Evolutionary conservation across 2,888 invertebrate genomes (phyloP).

Genomic region (Ichneumon xanthorius): DNA sequence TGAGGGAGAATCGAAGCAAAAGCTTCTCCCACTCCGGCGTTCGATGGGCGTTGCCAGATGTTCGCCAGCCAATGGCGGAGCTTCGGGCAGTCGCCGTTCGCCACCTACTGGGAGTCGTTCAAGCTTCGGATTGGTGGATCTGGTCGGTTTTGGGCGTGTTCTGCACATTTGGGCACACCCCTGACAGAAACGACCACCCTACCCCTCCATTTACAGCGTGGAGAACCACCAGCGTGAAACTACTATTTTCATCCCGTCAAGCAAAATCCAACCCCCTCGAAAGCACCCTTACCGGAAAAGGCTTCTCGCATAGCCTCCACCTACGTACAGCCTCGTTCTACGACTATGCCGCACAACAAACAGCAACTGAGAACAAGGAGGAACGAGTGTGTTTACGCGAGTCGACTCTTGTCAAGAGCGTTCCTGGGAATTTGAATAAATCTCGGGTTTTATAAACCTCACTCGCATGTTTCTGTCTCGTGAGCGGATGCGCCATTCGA

Average conservation of each 20-base stretch:
- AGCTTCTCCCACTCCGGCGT: conserved; percentile 82
- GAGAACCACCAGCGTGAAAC: conserved; percentile 77
- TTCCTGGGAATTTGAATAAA: conserved; percentile 83
- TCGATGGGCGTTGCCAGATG: conserved; percentile 81
- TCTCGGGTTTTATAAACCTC: conserved; percentile 77
- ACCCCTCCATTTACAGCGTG: conserved; percentile 70
- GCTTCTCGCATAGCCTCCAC: conserved; percentile 4
- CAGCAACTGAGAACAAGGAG: conserved; percentile 83
- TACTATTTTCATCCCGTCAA: conserved; percentile 69
- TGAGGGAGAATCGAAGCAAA: conserved; percentile 86
- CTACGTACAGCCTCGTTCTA: conserved; percentile 25
- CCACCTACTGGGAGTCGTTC: conserved; percentile 63
- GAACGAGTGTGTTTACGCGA: conserved; percentile 85
- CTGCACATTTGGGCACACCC: conserved; percentile 79
- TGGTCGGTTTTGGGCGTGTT: conserved; percentile 80
- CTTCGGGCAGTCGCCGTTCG: conserved; percentile 48
- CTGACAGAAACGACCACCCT: conserved; percentile 61
- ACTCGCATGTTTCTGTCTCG: conserved; percentile 9
- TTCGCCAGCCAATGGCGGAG: conserved; percentile 82
- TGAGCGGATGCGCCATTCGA: conserved; percentile 11
- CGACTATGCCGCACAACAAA: conserved; percentile 74
- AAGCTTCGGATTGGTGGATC: conserved; percentile 81
- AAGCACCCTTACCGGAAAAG: conserved; percentile 20
- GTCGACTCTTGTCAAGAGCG: conserved; percentile 84
- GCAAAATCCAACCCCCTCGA: conserved; percentile 55